Percentiles rank a stretch among this genome's conserved stretches.
Conservation (phyloP, 2,113 vertebrate genomes). For the Ariopsis seemanni region DNA sequence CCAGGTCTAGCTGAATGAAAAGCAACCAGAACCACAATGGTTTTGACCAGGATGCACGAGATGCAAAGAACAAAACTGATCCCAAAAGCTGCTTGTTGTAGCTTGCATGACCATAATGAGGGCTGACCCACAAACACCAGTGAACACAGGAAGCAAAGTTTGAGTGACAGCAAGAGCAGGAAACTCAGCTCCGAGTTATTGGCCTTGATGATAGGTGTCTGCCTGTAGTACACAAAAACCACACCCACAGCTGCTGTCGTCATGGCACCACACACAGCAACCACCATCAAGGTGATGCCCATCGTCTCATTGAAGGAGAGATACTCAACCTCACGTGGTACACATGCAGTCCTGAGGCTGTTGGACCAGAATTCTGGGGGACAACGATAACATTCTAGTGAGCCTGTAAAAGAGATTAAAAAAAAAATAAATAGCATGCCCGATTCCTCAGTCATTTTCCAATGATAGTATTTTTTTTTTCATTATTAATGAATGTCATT, state of each 20-base stretch:
- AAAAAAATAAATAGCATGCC: background rate
- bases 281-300: slow-evolving; percentile 38
- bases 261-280: slow-evolving; percentile 60
- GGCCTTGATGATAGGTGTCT: slow-evolving; percentile 64
- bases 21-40: slow-evolving; percentile 63
- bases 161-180: no score
- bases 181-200: slow-evolving; percentile 48
- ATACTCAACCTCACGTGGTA: no score
- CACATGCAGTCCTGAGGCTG: no score
- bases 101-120: slow-evolving; percentile 55
- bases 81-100: slow-evolving; percentile 59
- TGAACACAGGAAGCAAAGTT: no score
- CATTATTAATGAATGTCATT: background rate
- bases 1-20: slow-evolving; percentile 64
- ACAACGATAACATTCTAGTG: slow-evolving; percentile 58
- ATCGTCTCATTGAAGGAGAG: no score
- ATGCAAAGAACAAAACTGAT: slow-evolving; percentile 65
- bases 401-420: slow-evolving; percentile 56
- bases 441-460: background rate
- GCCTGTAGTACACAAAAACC: slow-evolving; percentile 26
- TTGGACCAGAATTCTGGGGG: no score
- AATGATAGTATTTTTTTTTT: background rate
- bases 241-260: slow-evolving; percentile 18
- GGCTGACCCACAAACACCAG: slow-evolving; percentile 53
- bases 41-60: slow-evolving; percentile 66